These are phyloP conservation scores for Lateolabrax maculatus DNA, from an alignment of 2,797 vertebrate species.

Conservation along the genomic window DNA sequence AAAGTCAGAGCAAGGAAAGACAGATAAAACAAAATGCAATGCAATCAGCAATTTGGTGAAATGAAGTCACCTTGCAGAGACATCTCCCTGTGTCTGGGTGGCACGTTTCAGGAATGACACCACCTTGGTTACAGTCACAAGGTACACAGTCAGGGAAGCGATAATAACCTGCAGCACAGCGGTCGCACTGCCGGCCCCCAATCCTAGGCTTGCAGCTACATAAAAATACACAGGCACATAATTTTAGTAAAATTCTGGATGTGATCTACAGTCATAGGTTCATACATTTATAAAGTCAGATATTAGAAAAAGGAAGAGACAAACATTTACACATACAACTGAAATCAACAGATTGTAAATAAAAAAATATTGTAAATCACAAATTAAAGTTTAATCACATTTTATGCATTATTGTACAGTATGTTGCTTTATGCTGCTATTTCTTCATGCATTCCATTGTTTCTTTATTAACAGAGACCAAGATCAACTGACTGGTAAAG, in stretches of 20 bases:
- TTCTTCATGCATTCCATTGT: background rate
- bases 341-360: background rate
- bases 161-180: slow-evolving; percentile 89
- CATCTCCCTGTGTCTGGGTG: slow-evolving; percentile 89
- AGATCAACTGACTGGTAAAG: background rate
- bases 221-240: slow-evolving; percentile 32
- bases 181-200: slow-evolving; percentile 90
- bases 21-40: background rate
- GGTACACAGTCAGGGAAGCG: slow-evolving; percentile 90
- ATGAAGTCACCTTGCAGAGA: slow-evolving; percentile 91
- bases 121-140: slow-evolving; percentile 88
- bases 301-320: background rate
- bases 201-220: slow-evolving; percentile 92
- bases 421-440: background rate
- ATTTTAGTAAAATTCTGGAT: background rate
- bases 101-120: slow-evolving; percentile 87
- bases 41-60: background rate
- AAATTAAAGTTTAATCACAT: background rate
- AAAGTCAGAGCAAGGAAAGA: slow-evolving; percentile 17
- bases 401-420: background rate
- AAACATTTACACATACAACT: background rate
- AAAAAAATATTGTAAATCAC: background rate
- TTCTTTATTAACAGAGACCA: background rate
- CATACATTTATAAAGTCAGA: background rate
- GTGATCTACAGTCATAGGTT: background rate